phyloP scores from a whole-genome alignment of 2,888 invertebrate species.

The Xestia sexstrigata region DNA sequence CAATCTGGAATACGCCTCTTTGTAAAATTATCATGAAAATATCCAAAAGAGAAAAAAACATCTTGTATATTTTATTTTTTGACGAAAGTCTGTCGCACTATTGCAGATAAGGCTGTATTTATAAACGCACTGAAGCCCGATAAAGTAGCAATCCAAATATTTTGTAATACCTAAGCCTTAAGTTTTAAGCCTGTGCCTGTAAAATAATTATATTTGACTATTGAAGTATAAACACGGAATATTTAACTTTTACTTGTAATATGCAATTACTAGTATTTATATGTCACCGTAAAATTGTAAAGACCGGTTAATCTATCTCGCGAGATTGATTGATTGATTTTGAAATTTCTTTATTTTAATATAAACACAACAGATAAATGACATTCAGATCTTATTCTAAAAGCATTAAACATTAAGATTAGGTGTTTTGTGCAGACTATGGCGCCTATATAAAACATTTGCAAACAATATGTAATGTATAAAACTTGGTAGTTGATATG shows the following conservation, averaged over 20 bases:
- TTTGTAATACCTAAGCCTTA: conserved; percentile 38
- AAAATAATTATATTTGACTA: conserved; percentile 3
- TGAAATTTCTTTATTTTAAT: too few species aligned
- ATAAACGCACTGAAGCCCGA: conserved; percentile 9
- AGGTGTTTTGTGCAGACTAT: too few species aligned
- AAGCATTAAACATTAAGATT: too few species aligned
- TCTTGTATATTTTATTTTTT: conserved; percentile 11
- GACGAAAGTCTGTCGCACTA: neutral
- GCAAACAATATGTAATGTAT: too few species aligned
- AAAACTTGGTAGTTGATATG: too few species aligned
- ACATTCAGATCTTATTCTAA: too few species aligned
- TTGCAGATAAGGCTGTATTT: conserved; percentile 7
- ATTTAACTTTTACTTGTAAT: conserved; percentile 15
- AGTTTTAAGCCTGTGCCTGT: conserved; percentile 31
- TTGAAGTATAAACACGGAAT: neutral
- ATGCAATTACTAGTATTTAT: conserved; percentile 10
- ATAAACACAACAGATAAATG: too few species aligned
- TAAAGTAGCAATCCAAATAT: conserved; percentile 39
- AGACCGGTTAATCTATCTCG: too few species aligned
- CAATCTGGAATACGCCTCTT: neutral
- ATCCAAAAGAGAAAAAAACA: neutral
- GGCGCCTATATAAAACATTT: too few species aligned
- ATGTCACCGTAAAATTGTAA: too few species aligned
- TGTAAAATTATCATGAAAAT: neutral
- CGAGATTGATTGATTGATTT: too few species aligned